Base-by-base conservation (phyloP, 2,888 invertebrate species). In the Acleris holmiana region DNA sequence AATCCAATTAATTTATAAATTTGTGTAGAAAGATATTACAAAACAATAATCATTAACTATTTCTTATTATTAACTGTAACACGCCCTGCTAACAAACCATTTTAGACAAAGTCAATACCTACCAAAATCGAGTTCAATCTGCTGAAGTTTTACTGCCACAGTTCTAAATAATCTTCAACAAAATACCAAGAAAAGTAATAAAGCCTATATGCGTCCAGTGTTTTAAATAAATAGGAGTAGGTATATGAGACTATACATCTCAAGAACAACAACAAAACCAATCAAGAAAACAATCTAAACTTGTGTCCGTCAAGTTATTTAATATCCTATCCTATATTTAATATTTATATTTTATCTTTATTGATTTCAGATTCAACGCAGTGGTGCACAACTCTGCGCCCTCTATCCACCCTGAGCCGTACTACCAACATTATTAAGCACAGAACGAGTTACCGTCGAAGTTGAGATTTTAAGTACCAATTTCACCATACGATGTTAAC, bases 341-440 rank as follows among this genome's bases (percentile, higher is more conserved):
- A 5, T 41, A n/a, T 7, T 44, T 7, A 5, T 44, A 15, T 0
- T 7, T 44, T 17, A 13, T 25, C n/a, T 44, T 23, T 48, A 68
- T 63, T 49, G 67, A 61, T 79, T 82, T 66, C 79, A 88, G 88
- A 46, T 88, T 88, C 75, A 88, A 88, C 75, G 88, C 88, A 3
- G 82, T 87, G 7, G 88, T 88, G 0, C 88, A 86, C 71, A 86
- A 84, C 69, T 86, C 86, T 0, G 87, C 81, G 2, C 93, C 85
- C 8, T 76, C 81, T 25, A 76, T 85, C 48, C 88, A 88, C 67
- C 82, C 84, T 1, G 81, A 79, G 29, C 79, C 83, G 13, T 74
- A 76, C 68, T 75, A 79, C 61, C 76, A 79, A 35, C 75, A 85
- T 55, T 82, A 84, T 65, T 84, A 68, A 66, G 8, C 25, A 19